A percentile compares a stretch with the other conserved stretches of the same genome.
Evolutionary conservation across 2,113 vertebrate species (phyloP).

Genomic region (Clarias magur): DNA sequence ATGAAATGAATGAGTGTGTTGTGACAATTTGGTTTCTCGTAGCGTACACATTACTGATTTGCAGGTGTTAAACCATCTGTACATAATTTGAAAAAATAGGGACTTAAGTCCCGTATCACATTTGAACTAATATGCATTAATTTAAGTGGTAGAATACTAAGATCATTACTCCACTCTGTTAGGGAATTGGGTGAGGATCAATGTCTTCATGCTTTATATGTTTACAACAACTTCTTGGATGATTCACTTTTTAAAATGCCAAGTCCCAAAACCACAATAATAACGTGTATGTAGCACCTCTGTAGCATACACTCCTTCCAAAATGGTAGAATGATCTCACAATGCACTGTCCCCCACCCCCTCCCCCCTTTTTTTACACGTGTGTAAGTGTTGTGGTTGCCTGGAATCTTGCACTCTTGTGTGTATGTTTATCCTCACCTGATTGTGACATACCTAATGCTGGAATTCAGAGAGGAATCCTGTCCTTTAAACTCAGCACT

Average conservation of each 20-base stretch:
- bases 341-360: background rate
- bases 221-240: background rate
- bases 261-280: background rate
- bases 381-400: slow-evolving; percentile 16
- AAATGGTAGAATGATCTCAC: background rate
- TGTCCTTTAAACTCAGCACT: slow-evolving; percentile 24
- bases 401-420: background rate
- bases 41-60: no score
- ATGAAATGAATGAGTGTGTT: background rate
- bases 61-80: no score
- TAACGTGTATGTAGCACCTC: background rate
- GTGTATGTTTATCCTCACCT: slow-evolving; percentile 46
- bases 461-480: slow-evolving; percentile 22
- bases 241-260: background rate
- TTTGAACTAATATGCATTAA: background rate
- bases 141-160: background rate
- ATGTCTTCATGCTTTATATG: background rate
- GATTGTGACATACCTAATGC: slow-evolving; percentile 41
- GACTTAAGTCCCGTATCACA: background rate
- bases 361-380: background rate
- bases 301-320: background rate
- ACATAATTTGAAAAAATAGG: background rate
- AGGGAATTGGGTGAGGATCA: background rate
- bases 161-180: background rate
- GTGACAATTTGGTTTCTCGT: background rate